Conservation (phyloP, 2,888 invertebrate species). For the Lordiphosa andalusiaca region DNA sequence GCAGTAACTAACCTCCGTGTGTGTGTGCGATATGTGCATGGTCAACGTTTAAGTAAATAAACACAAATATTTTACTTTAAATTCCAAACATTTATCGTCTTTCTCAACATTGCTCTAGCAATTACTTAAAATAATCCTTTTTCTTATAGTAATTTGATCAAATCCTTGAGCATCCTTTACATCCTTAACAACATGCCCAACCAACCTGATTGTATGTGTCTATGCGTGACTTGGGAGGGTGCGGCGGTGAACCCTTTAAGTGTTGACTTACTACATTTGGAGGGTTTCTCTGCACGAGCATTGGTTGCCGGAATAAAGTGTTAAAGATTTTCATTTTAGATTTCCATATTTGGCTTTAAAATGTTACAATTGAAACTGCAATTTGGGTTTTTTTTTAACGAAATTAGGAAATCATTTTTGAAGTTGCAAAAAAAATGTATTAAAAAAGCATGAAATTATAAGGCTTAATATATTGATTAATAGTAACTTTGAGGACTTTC, state of each 20-base stretch:
- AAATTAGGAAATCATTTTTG: too few species aligned
- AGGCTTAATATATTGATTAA: too few species aligned
- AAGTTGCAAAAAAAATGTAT: too few species aligned
- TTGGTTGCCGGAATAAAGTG: conserved; percentile 28
- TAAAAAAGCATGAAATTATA: too few species aligned
- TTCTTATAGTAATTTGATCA: conserved; percentile 61
- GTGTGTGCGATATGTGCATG: conserved; percentile 9
- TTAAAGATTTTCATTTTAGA: conserved; percentile 65
- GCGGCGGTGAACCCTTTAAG: conserved; percentile 50
- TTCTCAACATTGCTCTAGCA: conserved; percentile 45
- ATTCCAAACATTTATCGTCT: conserved; percentile 23
- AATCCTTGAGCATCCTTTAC: conserved; percentile 56
- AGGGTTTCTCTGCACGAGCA: conserved; percentile 7
- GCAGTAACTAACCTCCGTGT: conserved; percentile 51
- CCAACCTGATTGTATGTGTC: background rate
- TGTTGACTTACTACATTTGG: conserved; percentile 36
- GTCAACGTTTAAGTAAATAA: conserved; percentile 46
- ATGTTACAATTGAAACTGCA: background rate
- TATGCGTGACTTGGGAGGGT: conserved; percentile 11
- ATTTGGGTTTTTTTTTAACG: background rate
- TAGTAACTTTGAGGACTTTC: too few species aligned
- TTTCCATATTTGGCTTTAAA: conserved; percentile 31
- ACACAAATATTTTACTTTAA: conserved; percentile 43
- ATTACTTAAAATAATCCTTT: conserved; percentile 73
- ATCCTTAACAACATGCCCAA: conserved; percentile 11